Percentiles rank a stretch among this genome's conserved stretches.
phyloP scores from a whole-genome alignment of 2,797 vertebrate genomes.

The Bradypodion pumilum region DNA sequence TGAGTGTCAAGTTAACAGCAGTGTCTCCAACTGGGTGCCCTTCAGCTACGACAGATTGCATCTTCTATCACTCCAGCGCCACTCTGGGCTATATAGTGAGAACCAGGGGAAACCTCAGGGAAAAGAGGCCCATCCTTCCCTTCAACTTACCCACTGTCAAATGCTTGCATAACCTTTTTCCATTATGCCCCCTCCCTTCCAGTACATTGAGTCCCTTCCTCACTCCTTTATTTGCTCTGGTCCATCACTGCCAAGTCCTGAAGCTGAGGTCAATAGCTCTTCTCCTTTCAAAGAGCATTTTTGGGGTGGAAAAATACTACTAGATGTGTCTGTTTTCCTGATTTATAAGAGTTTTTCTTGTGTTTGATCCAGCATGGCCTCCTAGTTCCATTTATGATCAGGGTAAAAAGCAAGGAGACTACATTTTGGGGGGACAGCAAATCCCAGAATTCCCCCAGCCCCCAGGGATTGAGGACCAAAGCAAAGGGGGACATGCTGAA shows the following conservation, averaged over 20 bases:
- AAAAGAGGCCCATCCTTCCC: slow-evolving; percentile 12
- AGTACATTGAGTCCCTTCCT: slow-evolving; percentile 49
- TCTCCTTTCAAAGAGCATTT: slow-evolving; percentile 40
- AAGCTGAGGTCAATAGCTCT: slow-evolving; percentile 57
- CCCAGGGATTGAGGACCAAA: no score
- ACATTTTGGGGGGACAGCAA: not conserved
- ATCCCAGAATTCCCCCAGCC: no score
- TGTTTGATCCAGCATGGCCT: slow-evolving; percentile 43
- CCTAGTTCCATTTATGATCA: slow-evolving; percentile 13
- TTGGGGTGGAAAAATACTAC: slow-evolving; percentile 74
- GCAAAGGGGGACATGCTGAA: no score
- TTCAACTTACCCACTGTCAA: slow-evolving; percentile 32
- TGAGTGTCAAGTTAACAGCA: not conserved
- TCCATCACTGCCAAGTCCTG: slow-evolving; percentile 51
- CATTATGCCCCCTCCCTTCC: not conserved
- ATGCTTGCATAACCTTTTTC: not conserved
- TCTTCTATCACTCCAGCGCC: not conserved
- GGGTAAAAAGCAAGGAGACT: not conserved
- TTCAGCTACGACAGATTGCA: not conserved
- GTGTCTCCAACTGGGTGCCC: not conserved
- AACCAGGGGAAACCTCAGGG: not conserved
- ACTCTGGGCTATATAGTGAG: not conserved
- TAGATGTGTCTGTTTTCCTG: slow-evolving; percentile 33
- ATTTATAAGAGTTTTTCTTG: slow-evolving; percentile 46
- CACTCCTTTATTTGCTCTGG: slow-evolving; percentile 65